Percentiles rank a stretch among this genome's conserved stretches.
Conservation (phyloP, 2,888 invertebrate genomes). For the Diarsia brunnea region DNA sequence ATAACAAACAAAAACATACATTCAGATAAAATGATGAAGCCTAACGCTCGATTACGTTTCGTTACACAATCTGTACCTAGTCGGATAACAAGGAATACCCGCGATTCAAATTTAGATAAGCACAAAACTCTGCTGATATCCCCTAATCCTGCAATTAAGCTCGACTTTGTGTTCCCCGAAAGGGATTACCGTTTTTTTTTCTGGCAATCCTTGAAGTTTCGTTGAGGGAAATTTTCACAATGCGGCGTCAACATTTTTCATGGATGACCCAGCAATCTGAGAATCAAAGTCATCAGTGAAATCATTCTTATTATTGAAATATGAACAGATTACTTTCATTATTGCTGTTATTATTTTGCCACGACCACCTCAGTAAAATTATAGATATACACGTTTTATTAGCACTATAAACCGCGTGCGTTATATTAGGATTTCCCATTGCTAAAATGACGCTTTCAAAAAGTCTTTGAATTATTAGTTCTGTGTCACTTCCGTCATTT, state of each 20-base stretch:
- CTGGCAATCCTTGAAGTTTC: conserved; percentile 7
- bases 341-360: too few species aligned
- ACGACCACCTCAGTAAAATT: too few species aligned
- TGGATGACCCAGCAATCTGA: neutral
- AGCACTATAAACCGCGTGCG: too few species aligned
- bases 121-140: conserved; percentile 29
- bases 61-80: conserved; percentile 19
- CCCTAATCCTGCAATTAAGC: conserved; percentile 49
- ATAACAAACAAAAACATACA: neutral
- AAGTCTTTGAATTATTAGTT: too few species aligned
- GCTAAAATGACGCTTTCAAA: too few species aligned
- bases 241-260: neutral
- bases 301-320: neutral
- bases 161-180: conserved; percentile 30
- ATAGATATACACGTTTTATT: too few species aligned
- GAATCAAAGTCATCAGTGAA: neutral
- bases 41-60: conserved; percentile 5
- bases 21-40: conserved; percentile 11
- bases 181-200: conserved; percentile 16
- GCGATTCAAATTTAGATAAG: conserved; percentile 55
- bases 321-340: neutral
- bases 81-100: conserved; percentile 34
- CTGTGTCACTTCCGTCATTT: too few species aligned
- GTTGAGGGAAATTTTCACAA: conserved; percentile 9
- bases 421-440: too few species aligned